phyloP scores from a whole-genome alignment of 2,888 invertebrate species.

The Hermaeophaga mercurialis region DNA sequence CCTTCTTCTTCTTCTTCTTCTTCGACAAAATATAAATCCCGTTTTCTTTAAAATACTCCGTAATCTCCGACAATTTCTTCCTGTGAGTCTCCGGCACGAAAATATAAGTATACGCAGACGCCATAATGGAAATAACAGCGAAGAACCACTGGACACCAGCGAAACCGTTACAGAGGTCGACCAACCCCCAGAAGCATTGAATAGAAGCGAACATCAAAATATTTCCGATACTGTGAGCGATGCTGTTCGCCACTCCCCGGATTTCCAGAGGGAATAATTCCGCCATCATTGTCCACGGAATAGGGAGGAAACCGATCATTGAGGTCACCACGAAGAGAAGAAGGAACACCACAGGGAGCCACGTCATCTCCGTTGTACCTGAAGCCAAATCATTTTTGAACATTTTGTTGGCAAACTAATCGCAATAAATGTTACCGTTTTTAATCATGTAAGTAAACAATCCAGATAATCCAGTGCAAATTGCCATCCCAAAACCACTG shows the following conservation, averaged over 20 bases:
- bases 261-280: constrained; percentile 67
- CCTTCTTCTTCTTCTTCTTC: constrained; percentile 26
- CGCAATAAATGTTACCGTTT: constrained; percentile 47
- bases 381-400: too few species aligned
- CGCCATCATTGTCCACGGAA: constrained; percentile 71
- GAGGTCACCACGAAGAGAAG: constrained; percentile 64
- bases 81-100: constrained; percentile 61
- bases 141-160: constrained; percentile 64
- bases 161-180: constrained; percentile 55
- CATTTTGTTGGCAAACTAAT: too few species aligned
- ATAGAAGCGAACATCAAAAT: constrained; percentile 64
- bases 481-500: constrained; percentile 62
- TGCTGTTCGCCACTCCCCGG: constrained; percentile 64
- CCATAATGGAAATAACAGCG: constrained; percentile 58
- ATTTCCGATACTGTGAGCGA: constrained; percentile 64
- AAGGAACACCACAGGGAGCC: constrained; percentile 61
- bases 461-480: constrained; percentile 64
- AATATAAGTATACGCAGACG: constrained; percentile 56
- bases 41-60: constrained; percentile 58
- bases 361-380: constrained; percentile 52
- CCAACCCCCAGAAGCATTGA: constrained; percentile 58
- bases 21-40: constrained; percentile 45
- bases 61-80: constrained; percentile 60
- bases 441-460: constrained; percentile 60
- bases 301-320: constrained; percentile 65